Conservation (phyloP, 2,888 invertebrate genomes). For the Eupeodes luniger region DNA sequence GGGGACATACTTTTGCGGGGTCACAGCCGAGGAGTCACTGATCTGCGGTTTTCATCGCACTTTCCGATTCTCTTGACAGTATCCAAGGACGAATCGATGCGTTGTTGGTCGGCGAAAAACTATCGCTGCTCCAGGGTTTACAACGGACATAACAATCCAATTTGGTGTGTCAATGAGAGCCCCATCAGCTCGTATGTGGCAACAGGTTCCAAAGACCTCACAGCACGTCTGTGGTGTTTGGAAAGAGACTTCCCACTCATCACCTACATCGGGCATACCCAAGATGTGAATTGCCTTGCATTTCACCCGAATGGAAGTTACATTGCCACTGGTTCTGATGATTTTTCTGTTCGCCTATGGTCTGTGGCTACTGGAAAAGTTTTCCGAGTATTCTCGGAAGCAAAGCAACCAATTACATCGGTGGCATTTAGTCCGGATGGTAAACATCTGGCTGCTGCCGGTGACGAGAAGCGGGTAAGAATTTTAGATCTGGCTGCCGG, state of each 20-base stretch:
- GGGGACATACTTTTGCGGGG: slow-evolving; percentile 88
- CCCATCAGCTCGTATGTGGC: slow-evolving; percentile 91
- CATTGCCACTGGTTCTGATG: slow-evolving; percentile 95
- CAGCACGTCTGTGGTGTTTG: slow-evolving; percentile 92
- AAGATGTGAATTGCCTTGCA: slow-evolving; percentile 89
- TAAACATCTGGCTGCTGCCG: slow-evolving; percentile 92
- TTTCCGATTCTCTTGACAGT: slow-evolving; percentile 88
- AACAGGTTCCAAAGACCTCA: slow-evolving; percentile 94
- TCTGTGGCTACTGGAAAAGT: slow-evolving; percentile 92
- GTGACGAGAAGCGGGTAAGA: slow-evolving; percentile 87
- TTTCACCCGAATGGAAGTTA: slow-evolving; percentile 97
- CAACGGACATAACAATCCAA: slow-evolving; percentile 94
- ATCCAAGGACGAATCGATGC: slow-evolving; percentile 91
- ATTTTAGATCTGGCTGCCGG: slow-evolving; percentile 89
- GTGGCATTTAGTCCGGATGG: slow-evolving; percentile 94
- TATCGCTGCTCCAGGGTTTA: slow-evolving; percentile 87
- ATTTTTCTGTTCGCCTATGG: slow-evolving; percentile 95
- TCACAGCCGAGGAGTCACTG: slow-evolving; percentile 89
- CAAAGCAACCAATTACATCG: slow-evolving; percentile 90
- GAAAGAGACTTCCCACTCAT: slow-evolving; percentile 93
- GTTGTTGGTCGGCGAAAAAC: slow-evolving; percentile 89
- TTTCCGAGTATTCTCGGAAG: slow-evolving; percentile 91
- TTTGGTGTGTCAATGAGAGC: slow-evolving; percentile 94
- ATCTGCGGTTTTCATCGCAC: slow-evolving; percentile 85
- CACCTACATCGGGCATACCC: slow-evolving; percentile 94